Percentiles rank a stretch among this genome's conserved stretches.
Conservation (phyloP, 2,888 invertebrate species). For the Mythimna loreyi region DNA sequence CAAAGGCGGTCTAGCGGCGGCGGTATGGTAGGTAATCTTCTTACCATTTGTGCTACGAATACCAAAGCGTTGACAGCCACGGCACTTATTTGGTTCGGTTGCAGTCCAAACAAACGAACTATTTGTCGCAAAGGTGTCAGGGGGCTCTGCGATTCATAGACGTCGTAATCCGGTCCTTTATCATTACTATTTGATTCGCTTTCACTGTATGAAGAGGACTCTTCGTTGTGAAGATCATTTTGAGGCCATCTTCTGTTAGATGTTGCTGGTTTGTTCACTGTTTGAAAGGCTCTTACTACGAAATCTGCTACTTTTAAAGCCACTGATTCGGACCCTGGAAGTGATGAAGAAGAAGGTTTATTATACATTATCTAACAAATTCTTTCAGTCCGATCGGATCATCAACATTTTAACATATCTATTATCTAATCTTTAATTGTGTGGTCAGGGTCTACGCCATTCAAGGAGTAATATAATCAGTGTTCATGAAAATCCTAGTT, state of each 20-base stretch:
- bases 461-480: background rate
- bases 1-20: no score
- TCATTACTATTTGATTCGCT: constrained; percentile 66
- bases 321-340: constrained; percentile 84
- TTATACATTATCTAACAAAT: constrained; percentile 16
- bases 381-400: background rate
- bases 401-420: constrained; percentile 1
- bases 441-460: background rate
- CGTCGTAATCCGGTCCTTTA: constrained; percentile 70
- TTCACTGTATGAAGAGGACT: constrained; percentile 61
- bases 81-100: constrained; percentile 94
- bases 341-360: background rate
- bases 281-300: constrained; percentile 85
- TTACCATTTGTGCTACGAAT: constrained; percentile 96
- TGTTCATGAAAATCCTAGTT: no score
- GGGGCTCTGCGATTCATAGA: constrained; percentile 90
- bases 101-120: constrained; percentile 94
- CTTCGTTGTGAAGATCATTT: constrained; percentile 65
- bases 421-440: background rate
- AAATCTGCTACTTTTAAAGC: constrained; percentile 87
- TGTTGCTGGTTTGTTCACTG: constrained; percentile 68
- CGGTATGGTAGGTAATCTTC: constrained; percentile 6
- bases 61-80: constrained; percentile 96
- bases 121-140: constrained; percentile 85
- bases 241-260: constrained; percentile 65